Conservation (phyloP, 2,888 invertebrate genomes). For the Tipula helvola region DNA sequence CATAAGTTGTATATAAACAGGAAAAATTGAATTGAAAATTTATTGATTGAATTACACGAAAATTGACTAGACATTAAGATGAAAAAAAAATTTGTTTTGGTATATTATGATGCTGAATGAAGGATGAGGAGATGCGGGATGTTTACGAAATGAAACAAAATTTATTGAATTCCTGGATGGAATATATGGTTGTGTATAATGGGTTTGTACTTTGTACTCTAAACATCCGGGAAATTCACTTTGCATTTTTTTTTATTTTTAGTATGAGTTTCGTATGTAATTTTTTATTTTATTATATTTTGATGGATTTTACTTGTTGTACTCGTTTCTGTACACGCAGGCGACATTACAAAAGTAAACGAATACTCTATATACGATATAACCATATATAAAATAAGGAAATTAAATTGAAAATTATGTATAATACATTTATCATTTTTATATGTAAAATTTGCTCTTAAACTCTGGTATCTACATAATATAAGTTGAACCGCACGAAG, state of each 20-base stretch:
- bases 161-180: background rate
- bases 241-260: background rate
- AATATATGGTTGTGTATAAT: background rate
- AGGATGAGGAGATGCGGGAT: background rate
- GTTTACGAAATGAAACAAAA: background rate
- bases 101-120: background rate
- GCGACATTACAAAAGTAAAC: background rate
- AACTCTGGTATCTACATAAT: background rate
- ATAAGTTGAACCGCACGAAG: background rate
- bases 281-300: background rate
- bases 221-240: slow-evolving; percentile 4
- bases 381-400: background rate
- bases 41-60: background rate
- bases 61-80: background rate
- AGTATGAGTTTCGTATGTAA: background rate
- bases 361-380: background rate
- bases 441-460: background rate
- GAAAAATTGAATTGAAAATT: background rate
- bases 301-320: background rate
- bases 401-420: background rate
- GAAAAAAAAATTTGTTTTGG: background rate
- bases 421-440: background rate
- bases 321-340: background rate
- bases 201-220: background rate
- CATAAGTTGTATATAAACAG: background rate